Evolutionary conservation across 2,113 vertebrate species (phyloP).

Genomic region (Rattus rattus): DNA sequence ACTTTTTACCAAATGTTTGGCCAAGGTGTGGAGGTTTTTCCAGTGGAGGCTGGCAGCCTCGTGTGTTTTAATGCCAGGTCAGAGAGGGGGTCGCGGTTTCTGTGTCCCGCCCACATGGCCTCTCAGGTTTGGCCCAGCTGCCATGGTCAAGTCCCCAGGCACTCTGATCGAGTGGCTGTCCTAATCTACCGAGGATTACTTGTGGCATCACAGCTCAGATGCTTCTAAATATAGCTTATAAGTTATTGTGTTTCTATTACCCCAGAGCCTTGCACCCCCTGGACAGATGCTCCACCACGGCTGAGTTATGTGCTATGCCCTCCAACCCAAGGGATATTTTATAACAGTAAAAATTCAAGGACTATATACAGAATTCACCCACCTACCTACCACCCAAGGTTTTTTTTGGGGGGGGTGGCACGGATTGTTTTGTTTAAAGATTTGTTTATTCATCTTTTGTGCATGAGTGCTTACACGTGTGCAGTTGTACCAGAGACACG

Average conservation of each 20-base stretch:
- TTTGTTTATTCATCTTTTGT: background rate
- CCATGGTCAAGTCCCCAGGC: accelerated
- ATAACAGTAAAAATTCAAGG: background rate
- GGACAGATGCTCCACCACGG: background rate
- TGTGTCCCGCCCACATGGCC: background rate
- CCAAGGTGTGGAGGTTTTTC: background rate
- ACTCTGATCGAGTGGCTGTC: background rate
- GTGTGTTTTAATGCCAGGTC: background rate
- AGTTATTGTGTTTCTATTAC: background rate
- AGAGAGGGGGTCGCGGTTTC: background rate
- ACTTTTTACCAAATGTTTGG: background rate
- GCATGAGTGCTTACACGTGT: background rate
- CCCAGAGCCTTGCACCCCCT: background rate
- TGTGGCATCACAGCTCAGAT: background rate
- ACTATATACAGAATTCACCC: background rate
- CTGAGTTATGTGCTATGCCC: background rate
- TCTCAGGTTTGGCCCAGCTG: background rate
- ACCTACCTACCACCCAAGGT: background rate
- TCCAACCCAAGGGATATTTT: background rate
- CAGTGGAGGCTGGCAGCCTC: background rate
- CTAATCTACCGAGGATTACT: constrained; percentile 22
- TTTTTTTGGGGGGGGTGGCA: too few species aligned
- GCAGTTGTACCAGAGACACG: background rate
- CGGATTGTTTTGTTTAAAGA: background rate
- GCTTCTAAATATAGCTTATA: background rate